Evolutionary conservation across 2,113 vertebrate genomes (phyloP).

Genomic region (Lethenteron reissneri): DNA sequence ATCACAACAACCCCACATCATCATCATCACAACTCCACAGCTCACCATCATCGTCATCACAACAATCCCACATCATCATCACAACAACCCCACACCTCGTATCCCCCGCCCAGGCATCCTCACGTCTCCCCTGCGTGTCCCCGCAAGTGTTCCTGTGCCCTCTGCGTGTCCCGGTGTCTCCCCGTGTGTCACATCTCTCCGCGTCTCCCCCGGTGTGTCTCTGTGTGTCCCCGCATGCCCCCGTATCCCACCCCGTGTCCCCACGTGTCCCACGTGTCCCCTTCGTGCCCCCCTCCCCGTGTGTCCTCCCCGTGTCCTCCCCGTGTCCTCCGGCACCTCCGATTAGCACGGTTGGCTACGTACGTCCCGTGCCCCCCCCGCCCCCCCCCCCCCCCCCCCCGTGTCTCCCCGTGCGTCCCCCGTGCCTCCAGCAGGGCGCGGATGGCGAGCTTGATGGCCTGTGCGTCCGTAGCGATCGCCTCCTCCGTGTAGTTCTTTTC

Average conservation of each 20-base stretch:
- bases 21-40: not conserved
- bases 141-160: too few relatives aligned
- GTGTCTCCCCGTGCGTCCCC: not conserved
- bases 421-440: conserved; percentile 46
- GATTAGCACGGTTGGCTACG: not conserved
- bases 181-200: too few relatives aligned
- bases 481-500: conserved; percentile 54
- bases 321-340: not conserved
- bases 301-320: not conserved
- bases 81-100: too few relatives aligned
- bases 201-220: too few relatives aligned
- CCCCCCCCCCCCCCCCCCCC: too few relatives aligned
- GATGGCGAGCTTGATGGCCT: conserved; percentile 42
- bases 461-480: conserved; percentile 38
- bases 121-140: too few relatives aligned
- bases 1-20: not conserved
- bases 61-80: not conserved
- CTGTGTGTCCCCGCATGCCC: too few relatives aligned
- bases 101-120: too few relatives aligned
- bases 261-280: too few relatives aligned
- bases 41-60: not conserved
- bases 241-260: not conserved
- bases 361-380: too few relatives aligned
- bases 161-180: too few relatives aligned
- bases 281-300: not conserved